Conservation (phyloP, 2,888 invertebrate genomes). For the Hirtodrosophila confusa region DNA sequence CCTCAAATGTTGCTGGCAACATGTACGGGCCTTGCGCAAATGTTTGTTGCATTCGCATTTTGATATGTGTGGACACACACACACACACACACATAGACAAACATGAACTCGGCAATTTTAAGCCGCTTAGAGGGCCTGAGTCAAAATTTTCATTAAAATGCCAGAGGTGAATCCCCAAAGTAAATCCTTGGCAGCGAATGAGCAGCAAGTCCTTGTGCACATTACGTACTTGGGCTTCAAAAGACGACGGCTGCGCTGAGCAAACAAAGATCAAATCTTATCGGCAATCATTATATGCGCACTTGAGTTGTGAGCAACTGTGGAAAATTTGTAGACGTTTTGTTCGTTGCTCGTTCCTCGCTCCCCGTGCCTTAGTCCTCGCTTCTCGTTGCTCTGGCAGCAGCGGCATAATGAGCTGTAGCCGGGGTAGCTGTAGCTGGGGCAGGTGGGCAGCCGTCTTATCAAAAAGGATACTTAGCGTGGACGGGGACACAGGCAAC, state of each 20-base stretch:
- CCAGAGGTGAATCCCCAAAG: conserved; percentile 63
- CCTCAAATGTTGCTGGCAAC: conserved; percentile 47
- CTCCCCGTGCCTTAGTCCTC: too few species aligned
- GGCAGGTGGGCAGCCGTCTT: conserved; percentile 47
- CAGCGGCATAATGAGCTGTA: conserved; percentile 66
- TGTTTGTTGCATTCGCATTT: conserved; percentile 31
- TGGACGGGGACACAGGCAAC: conserved; percentile 17
- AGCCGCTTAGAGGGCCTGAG: conserved; percentile 62
- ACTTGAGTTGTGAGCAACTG: conserved; percentile 44
- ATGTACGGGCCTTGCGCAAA: conserved; percentile 31
- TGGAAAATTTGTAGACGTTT: conserved; percentile 66
- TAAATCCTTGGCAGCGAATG: conserved; percentile 51
- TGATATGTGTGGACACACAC: conserved; percentile 1
- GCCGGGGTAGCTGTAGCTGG: conserved; percentile 43
- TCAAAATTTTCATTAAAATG: conserved; percentile 75
- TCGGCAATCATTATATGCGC: conserved; percentile 78
- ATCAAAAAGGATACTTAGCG: conserved; percentile 59
- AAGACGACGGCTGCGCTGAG: conserved; percentile 32
- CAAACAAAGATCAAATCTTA: conserved; percentile 79
- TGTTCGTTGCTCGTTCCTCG: conserved; percentile 25
- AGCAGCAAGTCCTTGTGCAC: conserved; percentile 27
- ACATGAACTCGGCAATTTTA: conserved; percentile 48
- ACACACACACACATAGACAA: background rate
- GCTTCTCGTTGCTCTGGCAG: conserved; percentile 34
- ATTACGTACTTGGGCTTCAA: conserved; percentile 35